Evolutionary conservation across 2,797 vertebrate genomes (phyloP).

Genomic region (Diceros bicornis): DNA sequence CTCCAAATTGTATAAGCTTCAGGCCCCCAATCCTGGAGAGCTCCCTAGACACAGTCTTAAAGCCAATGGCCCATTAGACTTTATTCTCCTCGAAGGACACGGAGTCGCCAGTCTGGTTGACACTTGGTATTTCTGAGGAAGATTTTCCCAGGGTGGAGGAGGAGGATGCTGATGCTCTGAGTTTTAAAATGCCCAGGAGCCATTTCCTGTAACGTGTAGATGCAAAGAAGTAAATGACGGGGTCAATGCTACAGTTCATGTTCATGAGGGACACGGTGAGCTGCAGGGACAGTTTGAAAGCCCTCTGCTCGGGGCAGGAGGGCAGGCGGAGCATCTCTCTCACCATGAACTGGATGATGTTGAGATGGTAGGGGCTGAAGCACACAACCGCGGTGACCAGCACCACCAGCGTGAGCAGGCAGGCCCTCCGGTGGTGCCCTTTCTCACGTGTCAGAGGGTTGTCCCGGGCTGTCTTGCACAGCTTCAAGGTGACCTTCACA

Average conservation of each 20-base stretch:
- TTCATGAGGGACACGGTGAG: conserved; percentile 94
- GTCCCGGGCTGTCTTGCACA: conserved; percentile 89
- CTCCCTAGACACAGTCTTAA: not conserved
- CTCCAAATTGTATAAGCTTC: not conserved
- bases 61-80: not conserved
- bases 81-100: not conserved
- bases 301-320: conserved; percentile 89
- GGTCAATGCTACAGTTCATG: conserved; percentile 94
- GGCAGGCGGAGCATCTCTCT: conserved; percentile 88
- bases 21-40: not conserved
- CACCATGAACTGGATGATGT: conserved; percentile 92
- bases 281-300: conserved; percentile 92
- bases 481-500: conserved; percentile 90
- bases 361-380: conserved; percentile 94
- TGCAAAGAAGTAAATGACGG: conserved; percentile 94
- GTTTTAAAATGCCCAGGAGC: conserved; percentile 92
- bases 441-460: conserved; percentile 88
- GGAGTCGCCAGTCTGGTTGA: conserved; percentile 84
- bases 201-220: conserved; percentile 93
- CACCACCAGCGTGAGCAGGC: conserved; percentile 90
- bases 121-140: conserved; percentile 91
- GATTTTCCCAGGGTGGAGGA: conserved; percentile 88
- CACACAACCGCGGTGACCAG: conserved; percentile 90
- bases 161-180: conserved; percentile 86
- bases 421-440: conserved; percentile 88